Evolutionary conservation across 1,140 invertebrate species (phyloP), one percentile per base, ranked within the genome.

Genomic region (Nasonia longicornis): DNA sequence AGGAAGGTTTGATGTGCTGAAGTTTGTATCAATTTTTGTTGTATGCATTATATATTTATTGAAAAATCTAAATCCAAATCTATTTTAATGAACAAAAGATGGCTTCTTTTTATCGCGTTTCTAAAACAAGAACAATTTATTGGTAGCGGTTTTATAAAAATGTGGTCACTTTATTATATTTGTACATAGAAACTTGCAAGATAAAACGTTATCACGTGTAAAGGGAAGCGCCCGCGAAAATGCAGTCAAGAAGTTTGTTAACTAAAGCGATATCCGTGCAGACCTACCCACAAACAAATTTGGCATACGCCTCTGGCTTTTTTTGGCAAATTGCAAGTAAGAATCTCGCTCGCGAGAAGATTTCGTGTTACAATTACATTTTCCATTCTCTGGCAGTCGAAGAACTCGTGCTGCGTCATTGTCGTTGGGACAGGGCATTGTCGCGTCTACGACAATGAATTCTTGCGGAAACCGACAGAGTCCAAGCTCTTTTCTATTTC

Each of bases 391-490:
- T 35, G 52, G 42, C 71, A 77, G 73, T 79, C 52, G 66, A 81
- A 73, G 73, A 83, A 66, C 79, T 84, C 85, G 81, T 84, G 85
- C 86, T 84, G 85, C 22, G 86, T 83, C 83, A 87, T 87, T 87
- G 86, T 86, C 82, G 72, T 16, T 10, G 75, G 31, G 31, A 64
- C 71, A 77, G 63, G 58, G 74, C 10, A 84, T 85, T 85, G 82
- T 84, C 83, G 63, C 83, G 80, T 78, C 63, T 66, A 77, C 79
- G 82, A 84, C 84, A 83, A 85, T 85, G 81, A 79, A 83, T 79
- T 83, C 81, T 83, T 77, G 83, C 35, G 79, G 67, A 77, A 73
- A 75, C 58, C 12, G 70, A 76, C 64, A 42, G 48, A 77, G 20
- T 70, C 48, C 76, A 58, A 74, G 71, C 74, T 77, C 52, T 52